A percentile compares a stretch with the other conserved stretches of the same genome.
These are phyloP conservation scores for Brienomyrus longianalis DNA, from an alignment of 2,113 vertebrate species.

Conservation along the genomic window DNA sequence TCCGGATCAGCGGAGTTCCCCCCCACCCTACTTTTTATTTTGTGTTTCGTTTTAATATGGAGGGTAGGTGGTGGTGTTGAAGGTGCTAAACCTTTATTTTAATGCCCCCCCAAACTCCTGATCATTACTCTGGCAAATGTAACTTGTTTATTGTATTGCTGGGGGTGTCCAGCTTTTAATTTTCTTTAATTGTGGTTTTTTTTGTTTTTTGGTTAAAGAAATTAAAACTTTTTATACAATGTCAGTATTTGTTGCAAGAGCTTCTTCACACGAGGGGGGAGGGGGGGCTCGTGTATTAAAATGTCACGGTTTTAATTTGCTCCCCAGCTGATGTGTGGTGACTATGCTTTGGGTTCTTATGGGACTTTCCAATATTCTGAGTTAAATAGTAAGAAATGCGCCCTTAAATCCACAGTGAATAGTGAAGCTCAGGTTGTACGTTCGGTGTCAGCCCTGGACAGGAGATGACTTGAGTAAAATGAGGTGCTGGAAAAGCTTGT, in stretches of 20 bases:
- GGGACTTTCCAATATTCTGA: neutral
- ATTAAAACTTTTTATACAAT: constrained; percentile 70
- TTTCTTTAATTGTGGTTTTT: constrained; percentile 38
- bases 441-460: neutral
- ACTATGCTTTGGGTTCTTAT: neutral
- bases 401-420: neutral
- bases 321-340: neutral
- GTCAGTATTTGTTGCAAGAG: constrained; percentile 28
- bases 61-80: constrained; percentile 26
- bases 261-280: neutral
- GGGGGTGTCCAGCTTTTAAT: constrained; percentile 44
- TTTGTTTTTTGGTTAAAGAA: constrained; percentile 48
- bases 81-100: constrained; percentile 42
- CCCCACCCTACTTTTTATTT: constrained; percentile 17
- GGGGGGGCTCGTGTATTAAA: neutral
- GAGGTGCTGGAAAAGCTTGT: neutral
- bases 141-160: constrained; percentile 46
- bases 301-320: neutral
- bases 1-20: constrained; percentile 25
- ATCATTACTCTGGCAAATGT: constrained; percentile 31
- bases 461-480: neutral
- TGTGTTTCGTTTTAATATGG: constrained; percentile 33
- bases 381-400: neutral
- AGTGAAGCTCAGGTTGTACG: neutral
- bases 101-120: constrained; percentile 34